Percentiles rank a stretch among this genome's conserved stretches.
Conservation (phyloP, 2,113 vertebrate species). For the Rhinogobius similis region DNA sequence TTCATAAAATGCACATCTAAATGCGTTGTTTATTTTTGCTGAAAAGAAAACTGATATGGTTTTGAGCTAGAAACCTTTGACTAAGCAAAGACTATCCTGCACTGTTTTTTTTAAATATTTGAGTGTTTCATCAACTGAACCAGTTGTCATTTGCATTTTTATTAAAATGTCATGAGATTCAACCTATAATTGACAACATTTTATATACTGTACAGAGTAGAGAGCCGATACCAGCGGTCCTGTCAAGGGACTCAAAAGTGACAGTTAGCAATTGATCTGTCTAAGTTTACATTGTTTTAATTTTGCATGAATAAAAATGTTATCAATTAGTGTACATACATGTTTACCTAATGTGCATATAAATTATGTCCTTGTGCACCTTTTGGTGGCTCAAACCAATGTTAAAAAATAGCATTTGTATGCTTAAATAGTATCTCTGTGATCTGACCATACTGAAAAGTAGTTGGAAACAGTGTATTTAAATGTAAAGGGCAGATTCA, state of each 20-base stretch:
- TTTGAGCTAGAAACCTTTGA: background rate
- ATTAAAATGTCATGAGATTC: background rate
- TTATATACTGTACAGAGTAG: too few relatives aligned
- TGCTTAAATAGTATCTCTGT: too few relatives aligned
- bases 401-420: too few relatives aligned
- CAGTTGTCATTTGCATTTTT: background rate
- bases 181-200: background rate
- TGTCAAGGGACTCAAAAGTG: background rate
- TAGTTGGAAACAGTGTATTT: too few relatives aligned
- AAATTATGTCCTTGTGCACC: background rate
- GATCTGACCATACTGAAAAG: too few relatives aligned
- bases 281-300: background rate
- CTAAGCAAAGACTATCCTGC: background rate
- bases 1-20: too few relatives aligned
- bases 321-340: background rate
- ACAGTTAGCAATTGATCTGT: background rate
- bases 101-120: too few relatives aligned
- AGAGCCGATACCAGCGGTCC: background rate
- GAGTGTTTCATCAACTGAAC: background rate
- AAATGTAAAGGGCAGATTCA: too few relatives aligned
- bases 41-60: background rate
- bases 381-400: background rate
- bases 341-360: background rate
- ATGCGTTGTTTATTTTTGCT: too few relatives aligned
- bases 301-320: background rate